Conservation (phyloP, 2,797 vertebrate genomes). For the Aplochiton taeniatus region DNA sequence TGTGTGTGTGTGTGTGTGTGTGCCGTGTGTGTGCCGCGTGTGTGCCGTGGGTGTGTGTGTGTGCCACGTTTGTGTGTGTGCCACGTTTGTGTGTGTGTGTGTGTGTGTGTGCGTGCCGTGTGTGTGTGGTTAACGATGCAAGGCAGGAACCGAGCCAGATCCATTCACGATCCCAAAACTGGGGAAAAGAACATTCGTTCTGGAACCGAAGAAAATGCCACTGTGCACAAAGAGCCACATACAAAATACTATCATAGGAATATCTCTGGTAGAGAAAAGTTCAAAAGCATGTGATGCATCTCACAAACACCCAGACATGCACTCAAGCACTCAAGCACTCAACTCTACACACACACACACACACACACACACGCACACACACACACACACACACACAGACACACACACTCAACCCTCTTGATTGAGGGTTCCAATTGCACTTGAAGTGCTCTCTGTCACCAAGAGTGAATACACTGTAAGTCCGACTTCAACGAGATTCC, state of each 20-base stretch:
- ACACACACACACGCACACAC: slow-evolving; percentile 17
- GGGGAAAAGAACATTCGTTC: not conserved
- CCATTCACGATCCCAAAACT: not conserved
- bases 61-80: not conserved
- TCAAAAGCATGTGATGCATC: too few relatives aligned
- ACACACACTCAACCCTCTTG: too few relatives aligned
- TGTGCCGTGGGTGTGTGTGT: not conserved
- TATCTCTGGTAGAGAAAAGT: too few relatives aligned
- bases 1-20: not conserved
- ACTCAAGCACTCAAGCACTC: not conserved
- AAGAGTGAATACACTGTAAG: too few relatives aligned
- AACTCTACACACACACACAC: slow-evolving; percentile 13
- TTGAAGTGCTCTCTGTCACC: too few relatives aligned
- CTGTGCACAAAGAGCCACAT: too few relatives aligned
- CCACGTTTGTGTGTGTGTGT: slow-evolving; percentile 1
- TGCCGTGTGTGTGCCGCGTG: slow-evolving; percentile 1
- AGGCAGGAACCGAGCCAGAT: not conserved
- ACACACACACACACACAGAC: slow-evolving; percentile 12
- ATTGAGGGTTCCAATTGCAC: too few relatives aligned
- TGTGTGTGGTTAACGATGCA: not conserved
- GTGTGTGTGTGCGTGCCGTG: not conserved
- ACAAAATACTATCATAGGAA: too few relatives aligned
- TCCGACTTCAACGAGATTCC: too few relatives aligned
- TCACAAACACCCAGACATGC: too few relatives aligned
- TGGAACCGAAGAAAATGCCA: too few relatives aligned